phyloP scores from a whole-genome alignment of 2,113 vertebrate genomes.

The Leucosticte australis region DNA sequence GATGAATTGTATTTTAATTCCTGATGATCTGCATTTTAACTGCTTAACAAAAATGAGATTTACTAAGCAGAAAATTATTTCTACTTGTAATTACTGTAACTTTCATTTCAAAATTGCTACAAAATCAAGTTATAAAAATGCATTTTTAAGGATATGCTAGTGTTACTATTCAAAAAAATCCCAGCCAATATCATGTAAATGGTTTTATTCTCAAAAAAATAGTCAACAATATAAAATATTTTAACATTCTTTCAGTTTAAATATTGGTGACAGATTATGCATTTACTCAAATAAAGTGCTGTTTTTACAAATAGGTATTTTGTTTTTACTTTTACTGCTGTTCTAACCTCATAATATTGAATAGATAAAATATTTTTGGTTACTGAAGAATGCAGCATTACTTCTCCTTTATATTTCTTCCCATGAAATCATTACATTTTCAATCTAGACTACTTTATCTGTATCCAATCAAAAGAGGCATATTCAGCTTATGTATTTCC shows the following conservation, averaged over 20 bases:
- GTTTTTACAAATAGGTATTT: slow-evolving; percentile 15
- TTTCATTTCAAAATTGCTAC: background rate
- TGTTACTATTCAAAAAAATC: background rate
- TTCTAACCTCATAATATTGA: slow-evolving; percentile 11
- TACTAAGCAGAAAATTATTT: background rate
- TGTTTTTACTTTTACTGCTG: background rate
- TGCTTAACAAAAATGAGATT: background rate
- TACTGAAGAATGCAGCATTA: background rate
- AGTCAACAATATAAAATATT: slow-evolving; percentile 22
- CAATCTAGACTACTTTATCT: background rate
- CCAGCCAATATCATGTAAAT: background rate
- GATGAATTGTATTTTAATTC: background rate
- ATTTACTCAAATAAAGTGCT: slow-evolving; percentile 54
- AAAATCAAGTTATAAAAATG: background rate
- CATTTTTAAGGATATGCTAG: background rate
- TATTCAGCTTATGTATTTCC: background rate
- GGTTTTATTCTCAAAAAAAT: slow-evolving; percentile 47
- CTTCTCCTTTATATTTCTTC: background rate
- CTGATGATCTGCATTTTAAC: background rate
- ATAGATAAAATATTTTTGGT: background rate
- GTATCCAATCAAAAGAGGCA: background rate
- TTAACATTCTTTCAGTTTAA: slow-evolving; percentile 27
- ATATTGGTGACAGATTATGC: slow-evolving; percentile 14
- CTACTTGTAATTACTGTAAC: background rate
- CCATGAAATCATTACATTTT: background rate